Evolutionary conservation across 2,797 vertebrate species (phyloP).

Genomic region (Iguana delicatissima): DNA sequence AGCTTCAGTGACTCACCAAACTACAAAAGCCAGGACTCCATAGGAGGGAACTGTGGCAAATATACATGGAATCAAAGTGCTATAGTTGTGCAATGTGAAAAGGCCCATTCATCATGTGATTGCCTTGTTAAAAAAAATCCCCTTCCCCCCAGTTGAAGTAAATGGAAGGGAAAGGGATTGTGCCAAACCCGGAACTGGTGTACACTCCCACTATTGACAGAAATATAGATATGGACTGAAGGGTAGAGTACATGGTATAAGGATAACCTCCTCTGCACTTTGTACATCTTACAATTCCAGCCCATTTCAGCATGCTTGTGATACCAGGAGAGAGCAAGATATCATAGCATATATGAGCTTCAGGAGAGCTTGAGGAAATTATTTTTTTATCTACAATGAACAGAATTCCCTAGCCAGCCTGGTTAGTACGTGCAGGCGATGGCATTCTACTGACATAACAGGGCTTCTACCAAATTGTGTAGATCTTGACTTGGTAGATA

Average conservation of each 20-base stretch:
- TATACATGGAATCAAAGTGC: too few relatives aligned
- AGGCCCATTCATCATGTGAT: neutral
- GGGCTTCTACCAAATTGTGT: neutral
- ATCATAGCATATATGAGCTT: neutral
- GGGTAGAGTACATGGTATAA: neutral
- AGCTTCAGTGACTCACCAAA: too few relatives aligned
- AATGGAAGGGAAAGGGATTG: neutral
- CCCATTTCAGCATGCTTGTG: neutral
- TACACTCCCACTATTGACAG: neutral
- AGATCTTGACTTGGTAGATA: neutral
- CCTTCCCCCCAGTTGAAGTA: neutral
- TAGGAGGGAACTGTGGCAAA: too few relatives aligned
- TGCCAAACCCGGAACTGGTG: neutral
- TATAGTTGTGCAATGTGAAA: too few relatives aligned
- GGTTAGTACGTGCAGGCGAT: too few relatives aligned
- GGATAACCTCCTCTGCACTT: neutral
- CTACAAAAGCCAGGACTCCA: too few relatives aligned
- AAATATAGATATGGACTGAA: neutral
- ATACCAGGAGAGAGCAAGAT: neutral
- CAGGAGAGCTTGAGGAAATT: neutral
- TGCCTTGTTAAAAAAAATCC: neutral
- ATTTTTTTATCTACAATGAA: too few relatives aligned
- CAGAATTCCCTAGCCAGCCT: too few relatives aligned
- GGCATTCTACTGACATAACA: neutral
- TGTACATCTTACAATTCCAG: neutral